phyloP scores from a whole-genome alignment of 2,888 invertebrate species.

The Phrixothrix hirtus region DNA sequence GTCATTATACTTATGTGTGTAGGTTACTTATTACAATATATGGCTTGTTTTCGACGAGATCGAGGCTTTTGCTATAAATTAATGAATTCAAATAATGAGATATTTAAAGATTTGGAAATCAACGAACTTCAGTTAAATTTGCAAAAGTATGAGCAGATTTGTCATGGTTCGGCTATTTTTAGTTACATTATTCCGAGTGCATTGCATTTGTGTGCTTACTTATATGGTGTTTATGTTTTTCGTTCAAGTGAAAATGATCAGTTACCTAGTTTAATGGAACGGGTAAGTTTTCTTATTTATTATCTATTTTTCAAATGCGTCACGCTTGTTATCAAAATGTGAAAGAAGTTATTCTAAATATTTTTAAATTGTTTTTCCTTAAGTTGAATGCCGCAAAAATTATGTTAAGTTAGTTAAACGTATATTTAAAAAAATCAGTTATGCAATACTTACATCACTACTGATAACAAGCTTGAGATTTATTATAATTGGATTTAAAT shows the following conservation, averaged over 20 bases:
- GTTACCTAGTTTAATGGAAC: slow-evolving; percentile 79
- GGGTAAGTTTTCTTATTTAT: slow-evolving; percentile 56
- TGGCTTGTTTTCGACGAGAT: slow-evolving; percentile 76
- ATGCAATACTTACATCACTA: too few species aligned
- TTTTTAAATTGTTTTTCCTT: too few species aligned
- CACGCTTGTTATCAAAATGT: too few species aligned
- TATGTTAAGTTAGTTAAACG: too few species aligned
- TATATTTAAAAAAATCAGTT: too few species aligned
- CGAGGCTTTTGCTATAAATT: slow-evolving; percentile 70
- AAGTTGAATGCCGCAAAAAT: background rate
- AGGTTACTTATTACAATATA: slow-evolving; percentile 78
- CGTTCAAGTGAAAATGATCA: slow-evolving; percentile 80
- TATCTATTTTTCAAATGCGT: background rate
- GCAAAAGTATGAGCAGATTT: slow-evolving; percentile 62
- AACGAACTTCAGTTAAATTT: slow-evolving; percentile 23
- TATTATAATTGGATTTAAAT: too few species aligned
- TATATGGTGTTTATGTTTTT: slow-evolving; percentile 74
- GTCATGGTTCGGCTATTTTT: slow-evolving; percentile 72
- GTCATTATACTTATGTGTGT: slow-evolving; percentile 68
- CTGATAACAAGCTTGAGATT: too few species aligned
- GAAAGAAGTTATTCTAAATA: too few species aligned
- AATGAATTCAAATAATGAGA: slow-evolving; percentile 4
- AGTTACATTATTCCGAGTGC: slow-evolving; percentile 74
- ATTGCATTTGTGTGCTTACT: slow-evolving; percentile 72
- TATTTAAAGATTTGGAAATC: slow-evolving; percentile 7